Percentiles rank a stretch among this genome's conserved stretches.
Conservation (phyloP, 2,113 vertebrate genomes). For the Narcine bancroftii region DNA sequence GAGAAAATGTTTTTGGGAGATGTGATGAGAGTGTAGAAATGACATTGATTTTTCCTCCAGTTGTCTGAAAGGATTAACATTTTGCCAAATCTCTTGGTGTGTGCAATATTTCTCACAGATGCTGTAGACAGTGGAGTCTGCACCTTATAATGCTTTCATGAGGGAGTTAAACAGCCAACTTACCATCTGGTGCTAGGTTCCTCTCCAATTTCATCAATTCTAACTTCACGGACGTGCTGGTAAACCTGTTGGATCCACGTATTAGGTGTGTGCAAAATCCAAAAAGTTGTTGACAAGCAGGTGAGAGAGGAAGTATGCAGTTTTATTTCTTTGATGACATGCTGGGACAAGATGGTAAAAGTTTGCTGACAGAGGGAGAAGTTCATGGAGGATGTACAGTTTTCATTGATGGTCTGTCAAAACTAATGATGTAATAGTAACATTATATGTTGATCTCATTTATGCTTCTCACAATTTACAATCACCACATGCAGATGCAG, state of each 20-base stretch:
- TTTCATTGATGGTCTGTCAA: slow-evolving; percentile 11
- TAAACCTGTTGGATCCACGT: slow-evolving; percentile 28
- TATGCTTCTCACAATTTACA: neutral
- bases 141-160: slow-evolving; percentile 14
- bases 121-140: slow-evolving; percentile 1
- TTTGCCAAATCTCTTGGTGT: neutral
- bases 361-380: neutral
- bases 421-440: slow-evolving; percentile 22
- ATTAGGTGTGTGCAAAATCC: slow-evolving; percentile 22
- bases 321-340: neutral
- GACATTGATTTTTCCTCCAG: neutral
- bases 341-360: slow-evolving; percentile 17
- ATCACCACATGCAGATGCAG: neutral
- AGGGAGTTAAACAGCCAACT: neutral
- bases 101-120: neutral
- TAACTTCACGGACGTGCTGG: neutral
- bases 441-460: neutral
- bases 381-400: neutral
- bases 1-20: neutral
- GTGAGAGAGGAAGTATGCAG: neutral
- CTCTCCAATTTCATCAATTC: slow-evolving; percentile 28
- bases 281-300: neutral
- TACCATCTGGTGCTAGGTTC: slow-evolving; percentile 30
- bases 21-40: neutral
- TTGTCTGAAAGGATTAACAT: neutral